Conservation (phyloP, 2,888 invertebrate species). For the Macaria liturata region DNA sequence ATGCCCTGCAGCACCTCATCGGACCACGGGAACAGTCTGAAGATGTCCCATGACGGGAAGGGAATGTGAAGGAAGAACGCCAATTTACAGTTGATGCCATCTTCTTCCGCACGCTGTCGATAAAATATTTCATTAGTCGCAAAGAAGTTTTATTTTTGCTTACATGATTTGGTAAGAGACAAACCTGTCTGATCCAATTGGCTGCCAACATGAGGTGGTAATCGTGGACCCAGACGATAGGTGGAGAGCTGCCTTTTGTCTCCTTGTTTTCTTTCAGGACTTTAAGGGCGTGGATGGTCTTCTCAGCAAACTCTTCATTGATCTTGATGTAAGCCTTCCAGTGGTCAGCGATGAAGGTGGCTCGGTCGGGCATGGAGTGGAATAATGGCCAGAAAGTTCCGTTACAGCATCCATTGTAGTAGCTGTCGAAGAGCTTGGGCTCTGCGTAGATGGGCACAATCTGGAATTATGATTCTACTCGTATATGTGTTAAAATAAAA, state of each 20-base stretch:
- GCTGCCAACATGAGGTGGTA: constrained; percentile 97
- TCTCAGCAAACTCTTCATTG: constrained; percentile 92
- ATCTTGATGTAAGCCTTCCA: constrained; percentile 92
- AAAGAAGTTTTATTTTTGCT: constrained; percentile 4
- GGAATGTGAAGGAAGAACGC: constrained; percentile 98
- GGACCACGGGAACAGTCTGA: constrained; percentile 95
- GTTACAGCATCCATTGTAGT: constrained; percentile 96
- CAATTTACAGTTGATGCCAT: constrained; percentile 89
- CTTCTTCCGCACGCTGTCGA: constrained; percentile 88
- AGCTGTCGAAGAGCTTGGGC: constrained; percentile 90
- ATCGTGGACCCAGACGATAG: constrained; percentile 97
- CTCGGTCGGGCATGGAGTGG: constrained; percentile 95
- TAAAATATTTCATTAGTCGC: constrained; percentile 28
- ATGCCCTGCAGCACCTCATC: constrained; percentile 96
- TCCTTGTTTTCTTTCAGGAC: constrained; percentile 79
- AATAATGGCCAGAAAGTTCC: constrained; percentile 96
- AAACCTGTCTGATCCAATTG: constrained; percentile 93
- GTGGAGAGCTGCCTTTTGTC: constrained; percentile 73
- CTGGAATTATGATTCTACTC: constrained; percentile 64
- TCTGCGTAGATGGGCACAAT: constrained; percentile 92
- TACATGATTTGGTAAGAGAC: constrained; percentile 22
- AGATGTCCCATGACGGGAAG: constrained; percentile 97
- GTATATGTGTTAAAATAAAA: neutral
- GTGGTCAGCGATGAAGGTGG: constrained; percentile 91
- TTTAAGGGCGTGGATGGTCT: constrained; percentile 87